Evolutionary conservation across 2,797 vertebrate genomes (phyloP).

Genomic region (Crenichthys baileyi): DNA sequence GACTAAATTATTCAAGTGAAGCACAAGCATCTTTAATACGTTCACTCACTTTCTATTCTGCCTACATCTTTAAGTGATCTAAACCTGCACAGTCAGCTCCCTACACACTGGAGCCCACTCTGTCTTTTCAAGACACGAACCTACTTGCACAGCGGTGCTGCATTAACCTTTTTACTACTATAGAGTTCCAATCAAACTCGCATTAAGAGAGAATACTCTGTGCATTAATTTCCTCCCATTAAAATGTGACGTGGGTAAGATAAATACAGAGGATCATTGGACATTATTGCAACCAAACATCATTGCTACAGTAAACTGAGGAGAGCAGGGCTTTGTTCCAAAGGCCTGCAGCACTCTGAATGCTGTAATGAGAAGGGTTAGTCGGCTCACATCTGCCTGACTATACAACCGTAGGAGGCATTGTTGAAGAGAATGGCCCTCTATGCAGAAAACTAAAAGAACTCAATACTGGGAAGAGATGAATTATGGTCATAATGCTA

Average conservation of each 20-base stretch:
- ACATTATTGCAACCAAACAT: slow-evolving; percentile 51
- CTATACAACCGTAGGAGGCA: slow-evolving; percentile 11
- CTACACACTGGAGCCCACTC: slow-evolving; percentile 18
- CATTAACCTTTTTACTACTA: slow-evolving; percentile 31
- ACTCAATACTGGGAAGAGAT: slow-evolving; percentile 33
- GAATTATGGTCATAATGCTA: slow-evolving; percentile 7
- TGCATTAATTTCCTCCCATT: slow-evolving; percentile 25
- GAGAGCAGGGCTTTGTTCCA: slow-evolving; percentile 26
- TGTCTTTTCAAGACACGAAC: slow-evolving; percentile 10
- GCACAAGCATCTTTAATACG: neutral
- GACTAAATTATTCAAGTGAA: neutral
- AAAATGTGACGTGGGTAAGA: slow-evolving; percentile 22
- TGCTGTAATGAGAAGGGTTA: slow-evolving; percentile 43
- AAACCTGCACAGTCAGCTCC: slow-evolving; percentile 38
- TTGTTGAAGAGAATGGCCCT: slow-evolving; percentile 48
- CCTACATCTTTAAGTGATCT: slow-evolving; percentile 22
- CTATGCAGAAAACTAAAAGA: slow-evolving; percentile 21
- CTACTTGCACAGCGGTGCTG: slow-evolving; percentile 21
- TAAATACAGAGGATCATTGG: slow-evolving; percentile 30
- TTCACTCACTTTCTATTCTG: neutral
- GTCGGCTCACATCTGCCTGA: slow-evolving; percentile 36
- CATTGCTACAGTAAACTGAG: slow-evolving; percentile 17
- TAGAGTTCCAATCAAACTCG: slow-evolving; percentile 29
- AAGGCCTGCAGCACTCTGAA: slow-evolving; percentile 31
- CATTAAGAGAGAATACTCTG: slow-evolving; percentile 43